Evolutionary conservation across 2,888 invertebrate species (phyloP), one percentile per base, ranked within the genome.

Genomic region (Dorcus hopei): DNA sequence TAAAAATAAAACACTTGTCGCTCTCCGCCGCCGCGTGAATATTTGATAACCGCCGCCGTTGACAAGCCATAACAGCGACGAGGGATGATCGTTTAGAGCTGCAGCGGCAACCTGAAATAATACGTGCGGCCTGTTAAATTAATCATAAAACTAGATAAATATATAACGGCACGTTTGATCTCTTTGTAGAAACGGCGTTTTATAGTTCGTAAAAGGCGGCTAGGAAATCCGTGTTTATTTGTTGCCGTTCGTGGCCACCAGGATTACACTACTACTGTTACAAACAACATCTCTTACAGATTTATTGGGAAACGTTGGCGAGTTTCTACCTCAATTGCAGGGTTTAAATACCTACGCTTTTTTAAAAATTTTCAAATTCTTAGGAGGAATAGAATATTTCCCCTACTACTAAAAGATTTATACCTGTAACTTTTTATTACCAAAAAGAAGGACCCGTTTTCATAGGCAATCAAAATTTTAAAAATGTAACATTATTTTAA

Each of bases 141-240:
- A 67, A 69, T 69, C 69, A 69, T 70, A 68, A 68, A 68, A 65
- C 63, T 65, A 68, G 67, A 70, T 68, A 70, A 70, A 70, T 70
- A 70, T 69, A 70, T 69, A 68, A 67, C 68, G 70, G 69, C 61
- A 58, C 68, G 61, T 70, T 70, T 70, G 69, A 70, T 69, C 67
- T 67, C 69, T 69, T 69, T 69, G 69, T 69, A 59, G 67, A 63
- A 64, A 63, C 63, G 6, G 57, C 59, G 60, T 65, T 68, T 68
- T 68, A 68, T 68, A 68, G 68, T 67, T 58, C 63, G 66, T 68
- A 68, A 67, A 67, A 61, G 54, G 58, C 63, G 61, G 58, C 64
- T 64, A 66, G 66, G 65, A 66, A 65, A 63, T 61, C 59, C 55
- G 61, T 68, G 66, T 68, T 68, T 68, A 68, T 68, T 66, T 65